Conservation (phyloP, 2,888 invertebrate genomes). For the Nymphalis urticae region DNA sequence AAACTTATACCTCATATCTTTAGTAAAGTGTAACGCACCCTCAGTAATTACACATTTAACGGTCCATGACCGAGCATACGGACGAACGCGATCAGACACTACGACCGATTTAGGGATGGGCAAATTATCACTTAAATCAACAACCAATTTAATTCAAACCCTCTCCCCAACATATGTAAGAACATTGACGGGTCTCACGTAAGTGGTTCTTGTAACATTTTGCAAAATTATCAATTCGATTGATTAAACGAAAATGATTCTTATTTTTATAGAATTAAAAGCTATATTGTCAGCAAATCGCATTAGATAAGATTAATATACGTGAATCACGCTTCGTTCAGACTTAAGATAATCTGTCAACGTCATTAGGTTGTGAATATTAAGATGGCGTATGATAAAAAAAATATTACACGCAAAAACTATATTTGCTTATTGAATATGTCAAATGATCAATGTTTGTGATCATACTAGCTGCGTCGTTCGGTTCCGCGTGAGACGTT, state of each 20-base stretch:
- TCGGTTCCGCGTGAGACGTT: slow-evolving; percentile 20
- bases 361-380: slow-evolving; percentile 45
- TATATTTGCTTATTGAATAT: slow-evolving; percentile 34
- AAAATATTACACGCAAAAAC: slow-evolving; percentile 28
- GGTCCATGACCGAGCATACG: slow-evolving; percentile 46
- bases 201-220: slow-evolving; percentile 18
- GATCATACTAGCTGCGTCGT: slow-evolving; percentile 7
- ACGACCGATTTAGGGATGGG: slow-evolving; percentile 47
- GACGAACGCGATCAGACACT: slow-evolving; percentile 48
- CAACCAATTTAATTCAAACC: slow-evolving; percentile 37
- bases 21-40: slow-evolving; percentile 28
- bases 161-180: slow-evolving; percentile 26
- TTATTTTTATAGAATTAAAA: slow-evolving; percentile 4
- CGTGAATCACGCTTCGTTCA: slow-evolving; percentile 46
- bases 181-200: slow-evolving; percentile 26
- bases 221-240: slow-evolving; percentile 14
- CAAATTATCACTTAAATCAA: slow-evolving; percentile 48
- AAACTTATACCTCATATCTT: slow-evolving; percentile 15
- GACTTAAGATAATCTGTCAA: slow-evolving; percentile 56
- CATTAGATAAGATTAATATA: slow-evolving; percentile 34
- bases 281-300: neutral
- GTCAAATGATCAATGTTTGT: slow-evolving; percentile 19
- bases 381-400: slow-evolving; percentile 39
- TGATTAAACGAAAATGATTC: slow-evolving; percentile 6
- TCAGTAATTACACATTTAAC: slow-evolving; percentile 36